A percentile compares a stretch with the other conserved stretches of the same genome.
phyloP scores from a whole-genome alignment of 2,888 invertebrate genomes.

The Buathra laborator region DNA sequence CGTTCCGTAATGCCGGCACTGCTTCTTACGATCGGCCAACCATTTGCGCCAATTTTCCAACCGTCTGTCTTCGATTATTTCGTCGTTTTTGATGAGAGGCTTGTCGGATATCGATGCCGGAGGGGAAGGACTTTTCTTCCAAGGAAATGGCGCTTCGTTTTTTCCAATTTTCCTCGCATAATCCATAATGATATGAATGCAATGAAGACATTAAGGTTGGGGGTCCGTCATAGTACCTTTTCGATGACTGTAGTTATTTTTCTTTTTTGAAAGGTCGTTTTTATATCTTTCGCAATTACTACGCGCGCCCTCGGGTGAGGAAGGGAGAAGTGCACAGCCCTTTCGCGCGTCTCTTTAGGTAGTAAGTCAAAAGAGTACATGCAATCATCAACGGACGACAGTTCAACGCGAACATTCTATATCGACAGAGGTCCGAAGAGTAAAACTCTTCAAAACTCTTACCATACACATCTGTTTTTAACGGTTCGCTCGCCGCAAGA shows the following conservation, averaged over 20 bases:
- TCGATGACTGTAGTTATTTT: not conserved
- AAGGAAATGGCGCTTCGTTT: slow-evolving; percentile 50
- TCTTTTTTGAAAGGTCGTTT: no score
- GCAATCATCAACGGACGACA: no score
- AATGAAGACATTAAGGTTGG: not conserved
- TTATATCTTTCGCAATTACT: no score
- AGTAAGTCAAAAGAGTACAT: no score
- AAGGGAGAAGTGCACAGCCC: no score
- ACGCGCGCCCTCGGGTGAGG: no score
- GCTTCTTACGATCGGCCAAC: slow-evolving; percentile 72
- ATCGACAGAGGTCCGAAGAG: no score
- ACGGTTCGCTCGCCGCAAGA: not conserved
- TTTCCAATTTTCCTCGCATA: slow-evolving; percentile 76
- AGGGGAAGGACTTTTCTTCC: not conserved
- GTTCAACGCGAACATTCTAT: no score
- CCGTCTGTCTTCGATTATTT: slow-evolving; percentile 72
- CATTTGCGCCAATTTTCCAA: slow-evolving; percentile 78
- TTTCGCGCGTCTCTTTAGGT: no score
- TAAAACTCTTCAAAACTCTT: not conserved
- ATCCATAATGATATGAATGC: slow-evolving; percentile 71
- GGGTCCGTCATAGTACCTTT: not conserved
- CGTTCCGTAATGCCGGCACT: slow-evolving; percentile 60
- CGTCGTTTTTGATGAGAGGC: slow-evolving; percentile 13
- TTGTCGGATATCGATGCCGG: slow-evolving; percentile 39
- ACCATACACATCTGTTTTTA: not conserved